Conservation (phyloP, 2,113 vertebrate genomes). For the Ahaetulla prasina region DNA sequence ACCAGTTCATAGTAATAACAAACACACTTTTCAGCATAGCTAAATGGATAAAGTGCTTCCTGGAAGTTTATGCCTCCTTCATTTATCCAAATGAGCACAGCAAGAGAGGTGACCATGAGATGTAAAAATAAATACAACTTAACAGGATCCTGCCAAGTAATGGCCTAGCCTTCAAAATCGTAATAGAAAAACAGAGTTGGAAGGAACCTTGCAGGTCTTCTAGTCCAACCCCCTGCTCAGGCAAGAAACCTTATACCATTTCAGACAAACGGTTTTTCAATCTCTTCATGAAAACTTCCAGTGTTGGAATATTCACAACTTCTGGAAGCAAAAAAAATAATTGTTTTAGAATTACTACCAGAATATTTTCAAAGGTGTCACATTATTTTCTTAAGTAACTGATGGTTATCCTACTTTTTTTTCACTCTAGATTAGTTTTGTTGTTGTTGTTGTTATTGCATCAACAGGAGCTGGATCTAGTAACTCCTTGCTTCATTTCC, state of each 20-base stretch:
- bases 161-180: not conserved
- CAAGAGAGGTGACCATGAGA: not conserved
- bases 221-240: not conserved
- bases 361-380: not conserved
- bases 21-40: conserved; percentile 1
- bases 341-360: not conserved
- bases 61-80: not conserved
- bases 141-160: not conserved
- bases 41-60: not conserved
- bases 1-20: not conserved
- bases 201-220: not conserved
- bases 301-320: not conserved
- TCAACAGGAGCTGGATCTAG: not conserved
- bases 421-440: not conserved
- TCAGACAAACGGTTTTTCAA: not conserved
- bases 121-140: not conserved
- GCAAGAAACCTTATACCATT: not conserved
- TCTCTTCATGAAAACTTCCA: not conserved
- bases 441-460: not conserved
- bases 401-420: not conserved
- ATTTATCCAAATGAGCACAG: not conserved
- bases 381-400: not conserved
- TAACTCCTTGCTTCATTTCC: not conserved
- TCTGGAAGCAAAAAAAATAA: not conserved
- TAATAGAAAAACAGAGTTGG: not conserved